Evolutionary conservation across 2,888 invertebrate genomes (phyloP).

Genomic region (Synanthedon andrenaeformis): DNA sequence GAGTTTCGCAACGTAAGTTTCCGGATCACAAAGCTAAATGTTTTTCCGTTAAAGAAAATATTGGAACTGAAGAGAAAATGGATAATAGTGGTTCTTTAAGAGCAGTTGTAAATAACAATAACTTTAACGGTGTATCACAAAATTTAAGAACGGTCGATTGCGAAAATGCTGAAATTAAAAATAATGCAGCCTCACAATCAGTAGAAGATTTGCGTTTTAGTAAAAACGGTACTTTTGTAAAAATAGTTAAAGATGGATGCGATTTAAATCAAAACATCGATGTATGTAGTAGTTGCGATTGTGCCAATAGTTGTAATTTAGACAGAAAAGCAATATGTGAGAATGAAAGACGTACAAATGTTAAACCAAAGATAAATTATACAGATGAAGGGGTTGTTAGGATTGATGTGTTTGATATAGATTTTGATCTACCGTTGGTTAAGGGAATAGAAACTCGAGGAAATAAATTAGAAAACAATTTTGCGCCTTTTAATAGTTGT

Average conservation of each 20-base stretch:
- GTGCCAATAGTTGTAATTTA: slow-evolving; percentile 13
- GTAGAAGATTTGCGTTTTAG: no score
- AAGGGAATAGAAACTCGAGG: slow-evolving; percentile 2
- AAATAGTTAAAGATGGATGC: not conserved
- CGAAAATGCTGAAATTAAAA: no score
- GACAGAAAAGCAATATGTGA: slow-evolving; percentile 2
- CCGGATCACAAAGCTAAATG: slow-evolving; percentile 4
- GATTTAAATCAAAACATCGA: not conserved
- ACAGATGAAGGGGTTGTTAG: slow-evolving; percentile 41
- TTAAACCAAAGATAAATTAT: slow-evolving; percentile 30
- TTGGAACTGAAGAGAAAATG: no score
- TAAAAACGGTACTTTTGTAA: not conserved
- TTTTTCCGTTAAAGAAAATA: no score
- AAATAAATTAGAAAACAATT: slow-evolving; percentile 8
- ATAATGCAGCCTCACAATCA: no score
- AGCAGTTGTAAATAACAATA: no score
- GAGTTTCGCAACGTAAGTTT: slow-evolving; percentile 6
- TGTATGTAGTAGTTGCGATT: slow-evolving; percentile 29
- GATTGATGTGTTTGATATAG: slow-evolving; percentile 39
- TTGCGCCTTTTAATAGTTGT: slow-evolving; percentile 43
- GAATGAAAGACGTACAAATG: not conserved
- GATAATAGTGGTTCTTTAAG: no score
- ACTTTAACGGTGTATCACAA: no score
- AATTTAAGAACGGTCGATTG: no score
- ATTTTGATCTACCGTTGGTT: slow-evolving; percentile 15